phyloP scores from a whole-genome alignment of 2,113 vertebrate species.

The Perca schrenkii region DNA sequence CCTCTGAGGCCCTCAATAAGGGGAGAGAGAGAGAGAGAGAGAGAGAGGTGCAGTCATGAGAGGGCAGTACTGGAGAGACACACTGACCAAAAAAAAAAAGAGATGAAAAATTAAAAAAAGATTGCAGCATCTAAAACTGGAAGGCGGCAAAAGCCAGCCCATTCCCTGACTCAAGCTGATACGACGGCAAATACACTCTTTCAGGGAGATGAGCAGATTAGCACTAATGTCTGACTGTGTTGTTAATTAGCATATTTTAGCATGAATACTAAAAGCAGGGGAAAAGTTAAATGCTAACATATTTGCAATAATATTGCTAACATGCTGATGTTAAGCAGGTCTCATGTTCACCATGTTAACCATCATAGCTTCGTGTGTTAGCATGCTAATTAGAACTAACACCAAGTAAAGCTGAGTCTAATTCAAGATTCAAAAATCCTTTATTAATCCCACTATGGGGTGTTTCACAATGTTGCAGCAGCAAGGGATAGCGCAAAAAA shows the following conservation, averaged over 20 bases:
- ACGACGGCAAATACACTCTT: too few relatives aligned
- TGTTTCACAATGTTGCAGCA: too few relatives aligned
- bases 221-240: background rate
- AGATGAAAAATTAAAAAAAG: background rate
- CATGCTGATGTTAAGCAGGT: background rate
- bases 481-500: too few relatives aligned
- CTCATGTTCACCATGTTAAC: background rate
- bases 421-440: too few relatives aligned
- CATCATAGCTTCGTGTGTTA: background rate
- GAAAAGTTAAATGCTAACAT: background rate
- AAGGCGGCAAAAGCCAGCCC: background rate
- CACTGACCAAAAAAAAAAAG: background rate
- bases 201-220: background rate
- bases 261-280: background rate
- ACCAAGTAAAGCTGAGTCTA: background rate
- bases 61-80: conserved; percentile 30
- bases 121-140: background rate
- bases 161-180: background rate
- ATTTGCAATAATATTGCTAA: background rate
- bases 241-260: background rate
- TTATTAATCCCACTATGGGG: too few relatives aligned
- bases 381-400: background rate
- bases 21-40: conserved; percentile 10
- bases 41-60: conserved; percentile 30
- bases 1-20: conserved; percentile 54